Evolutionary conservation across 1,140 invertebrate species (phyloP).

Genomic region (Euglossa dilemma): DNA sequence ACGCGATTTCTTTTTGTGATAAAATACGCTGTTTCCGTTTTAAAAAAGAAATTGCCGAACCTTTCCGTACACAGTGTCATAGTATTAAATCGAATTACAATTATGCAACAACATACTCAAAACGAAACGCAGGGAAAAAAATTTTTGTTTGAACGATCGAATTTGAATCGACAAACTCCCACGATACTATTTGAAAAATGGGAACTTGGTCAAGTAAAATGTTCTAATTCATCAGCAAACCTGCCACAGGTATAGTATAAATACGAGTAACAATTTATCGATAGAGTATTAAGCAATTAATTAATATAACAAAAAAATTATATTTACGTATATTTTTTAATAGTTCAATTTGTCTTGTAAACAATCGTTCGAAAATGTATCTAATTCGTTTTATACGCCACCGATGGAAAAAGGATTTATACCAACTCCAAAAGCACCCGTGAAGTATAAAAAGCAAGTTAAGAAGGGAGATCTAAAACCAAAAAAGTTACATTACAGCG

Average conservation of each 20-base stretch:
- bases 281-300: too few relatives aligned
- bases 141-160: conserved; percentile 3
- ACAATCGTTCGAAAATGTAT: too few relatives aligned
- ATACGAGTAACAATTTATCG: neutral
- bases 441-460: conserved; percentile 56
- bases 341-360: conserved; percentile 6
- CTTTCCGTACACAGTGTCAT: conserved; percentile 1
- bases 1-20: conserved; percentile 22
- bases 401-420: conserved; percentile 8
- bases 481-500: conserved; percentile 66
- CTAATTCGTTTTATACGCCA: conserved; percentile 1
- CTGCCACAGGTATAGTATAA: conserved; percentile 8
- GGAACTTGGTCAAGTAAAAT: neutral
- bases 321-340: neutral
- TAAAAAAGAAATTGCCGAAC: neutral
- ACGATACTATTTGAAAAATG: neutral
- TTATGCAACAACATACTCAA: neutral
- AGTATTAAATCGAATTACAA: neutral
- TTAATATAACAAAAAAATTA: neutral
- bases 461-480: conserved; percentile 63
- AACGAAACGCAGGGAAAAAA: conserved; percentile 13
- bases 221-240: neutral
- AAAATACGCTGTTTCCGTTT: conserved; percentile 10
- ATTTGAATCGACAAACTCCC: neutral
- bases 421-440: conserved; percentile 58